Conservation (phyloP, 1,140 invertebrate genomes). For the Periplaneta americana region DNA sequence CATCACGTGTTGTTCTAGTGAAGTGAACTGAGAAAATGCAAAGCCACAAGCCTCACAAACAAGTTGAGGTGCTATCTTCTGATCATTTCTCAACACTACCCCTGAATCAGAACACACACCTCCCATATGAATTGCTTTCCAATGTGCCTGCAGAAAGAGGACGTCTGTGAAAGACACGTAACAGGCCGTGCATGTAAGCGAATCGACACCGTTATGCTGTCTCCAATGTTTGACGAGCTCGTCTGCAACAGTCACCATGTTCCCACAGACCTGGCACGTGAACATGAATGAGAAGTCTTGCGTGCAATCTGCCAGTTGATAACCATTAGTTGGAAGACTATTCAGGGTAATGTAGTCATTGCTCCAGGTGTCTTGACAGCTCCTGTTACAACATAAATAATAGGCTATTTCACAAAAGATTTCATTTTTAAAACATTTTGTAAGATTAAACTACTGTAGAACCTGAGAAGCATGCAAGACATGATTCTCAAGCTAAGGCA, state of each 20-base stretch:
- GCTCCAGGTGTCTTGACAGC: not conserved
- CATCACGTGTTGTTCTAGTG: not conserved
- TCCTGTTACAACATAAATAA: not conserved
- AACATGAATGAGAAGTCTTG: not conserved
- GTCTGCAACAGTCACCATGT: not conserved
- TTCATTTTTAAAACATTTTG: too few relatives aligned
- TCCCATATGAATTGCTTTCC: not conserved
- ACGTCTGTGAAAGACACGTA: not conserved
- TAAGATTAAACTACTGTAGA: too few relatives aligned
- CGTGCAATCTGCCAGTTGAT: not conserved
- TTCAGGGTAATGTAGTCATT: not conserved
- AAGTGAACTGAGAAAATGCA: not conserved
- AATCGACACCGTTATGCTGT: not conserved
- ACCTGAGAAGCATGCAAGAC: too few relatives aligned
- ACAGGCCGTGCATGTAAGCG: not conserved
- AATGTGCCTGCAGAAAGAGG: not conserved
- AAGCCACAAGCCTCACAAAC: not conserved
- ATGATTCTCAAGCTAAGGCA: too few relatives aligned
- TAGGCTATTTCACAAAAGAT: too few relatives aligned
- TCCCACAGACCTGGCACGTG: not conserved
- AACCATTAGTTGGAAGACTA: not conserved
- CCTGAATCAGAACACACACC: not conserved
- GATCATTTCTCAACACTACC: not conserved
- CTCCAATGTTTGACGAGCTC: not conserved
- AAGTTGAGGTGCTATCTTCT: not conserved